phyloP scores from a whole-genome alignment of 2,113 vertebrate genomes.

The Mionectes macconnelli region DNA sequence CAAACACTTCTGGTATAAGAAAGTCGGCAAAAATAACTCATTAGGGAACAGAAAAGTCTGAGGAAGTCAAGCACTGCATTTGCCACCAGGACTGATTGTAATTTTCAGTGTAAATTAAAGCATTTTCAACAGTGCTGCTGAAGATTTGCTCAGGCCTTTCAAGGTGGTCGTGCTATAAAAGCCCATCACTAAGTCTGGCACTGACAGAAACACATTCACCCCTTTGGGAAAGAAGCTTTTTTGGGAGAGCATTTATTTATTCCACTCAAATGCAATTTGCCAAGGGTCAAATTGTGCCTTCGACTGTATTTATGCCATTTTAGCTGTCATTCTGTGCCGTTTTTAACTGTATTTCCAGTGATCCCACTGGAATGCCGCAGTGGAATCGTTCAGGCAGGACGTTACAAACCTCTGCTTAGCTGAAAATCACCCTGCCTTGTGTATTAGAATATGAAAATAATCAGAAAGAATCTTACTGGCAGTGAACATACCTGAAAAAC shows the following conservation, averaged over 20 bases:
- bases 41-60: background rate
- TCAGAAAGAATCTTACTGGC: background rate
- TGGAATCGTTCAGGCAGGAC: background rate
- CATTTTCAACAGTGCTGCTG: background rate
- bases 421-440: background rate
- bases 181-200: background rate
- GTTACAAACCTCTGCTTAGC: background rate
- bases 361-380: background rate
- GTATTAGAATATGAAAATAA: background rate
- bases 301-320: background rate
- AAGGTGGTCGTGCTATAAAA: background rate
- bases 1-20: background rate
- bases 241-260: background rate
- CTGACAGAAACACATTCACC: background rate
- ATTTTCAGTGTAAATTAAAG: background rate
- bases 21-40: background rate
- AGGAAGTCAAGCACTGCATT: background rate
- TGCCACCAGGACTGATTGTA: background rate
- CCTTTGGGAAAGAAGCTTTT: background rate
- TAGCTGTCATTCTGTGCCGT: too few species aligned
- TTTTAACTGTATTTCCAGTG: too few species aligned
- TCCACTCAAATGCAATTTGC: background rate
- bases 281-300: background rate
- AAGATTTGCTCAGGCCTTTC: background rate
- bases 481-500: constrained; percentile 82